Conservation (phyloP, 2,113 vertebrate species). For the Phocoena sinus region DNA sequence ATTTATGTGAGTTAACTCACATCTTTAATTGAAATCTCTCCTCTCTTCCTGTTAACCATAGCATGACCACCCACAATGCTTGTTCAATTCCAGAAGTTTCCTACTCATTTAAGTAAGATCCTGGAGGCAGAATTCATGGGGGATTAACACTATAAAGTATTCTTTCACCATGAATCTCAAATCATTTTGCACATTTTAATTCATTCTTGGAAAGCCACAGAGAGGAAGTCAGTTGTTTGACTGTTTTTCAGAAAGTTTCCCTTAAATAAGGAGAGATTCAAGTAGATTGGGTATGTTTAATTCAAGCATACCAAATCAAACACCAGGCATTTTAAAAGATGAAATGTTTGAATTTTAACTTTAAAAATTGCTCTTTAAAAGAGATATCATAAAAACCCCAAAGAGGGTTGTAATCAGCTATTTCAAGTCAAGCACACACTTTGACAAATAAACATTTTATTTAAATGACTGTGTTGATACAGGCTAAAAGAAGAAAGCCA, state of each 20-base stretch:
- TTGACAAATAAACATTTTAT: slow-evolving; percentile 50
- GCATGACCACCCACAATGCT: slow-evolving; percentile 53
- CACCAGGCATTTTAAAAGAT: neutral
- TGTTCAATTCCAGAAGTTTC: slow-evolving; percentile 66
- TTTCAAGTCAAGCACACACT: slow-evolving; percentile 8
- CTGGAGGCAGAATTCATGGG: slow-evolving; percentile 60
- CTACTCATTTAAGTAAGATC: slow-evolving; percentile 57
- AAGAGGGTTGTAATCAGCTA: slow-evolving; percentile 12
- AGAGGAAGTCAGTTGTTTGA: slow-evolving; percentile 52
- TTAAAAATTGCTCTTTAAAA: slow-evolving; percentile 8
- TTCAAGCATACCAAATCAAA: slow-evolving; percentile 43
- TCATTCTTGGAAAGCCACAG: slow-evolving; percentile 60
- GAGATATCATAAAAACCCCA: neutral
- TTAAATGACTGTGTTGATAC: slow-evolving; percentile 11
- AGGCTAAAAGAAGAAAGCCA: neutral
- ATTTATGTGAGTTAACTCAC: slow-evolving; percentile 52
- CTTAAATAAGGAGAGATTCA: slow-evolving; percentile 37
- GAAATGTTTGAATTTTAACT: slow-evolving; percentile 31
- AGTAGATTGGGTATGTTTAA: slow-evolving; percentile 14
- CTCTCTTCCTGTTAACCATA: slow-evolving; percentile 51
- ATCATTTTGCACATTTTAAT: slow-evolving; percentile 70
- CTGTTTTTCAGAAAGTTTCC: neutral
- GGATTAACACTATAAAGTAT: slow-evolving; percentile 69
- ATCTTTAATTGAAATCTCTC: slow-evolving; percentile 66
- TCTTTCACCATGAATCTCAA: slow-evolving; percentile 67